Base-by-base conservation (phyloP, 1,140 invertebrate species). In the Periplaneta americana region DNA sequence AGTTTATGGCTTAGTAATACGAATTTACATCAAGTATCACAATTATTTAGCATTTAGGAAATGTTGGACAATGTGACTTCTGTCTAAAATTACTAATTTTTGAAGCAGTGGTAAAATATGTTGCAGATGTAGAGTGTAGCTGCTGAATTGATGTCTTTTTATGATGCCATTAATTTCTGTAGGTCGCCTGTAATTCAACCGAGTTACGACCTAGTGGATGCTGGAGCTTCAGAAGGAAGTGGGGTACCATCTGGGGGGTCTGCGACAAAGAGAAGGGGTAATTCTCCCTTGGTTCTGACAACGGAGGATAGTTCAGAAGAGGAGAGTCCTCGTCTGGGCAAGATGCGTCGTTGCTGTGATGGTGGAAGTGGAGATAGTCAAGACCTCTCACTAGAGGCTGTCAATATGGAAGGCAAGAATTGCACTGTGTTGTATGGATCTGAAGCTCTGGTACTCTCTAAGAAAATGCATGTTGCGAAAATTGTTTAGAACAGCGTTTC, bases 281-380 rank as follows among this genome's bases (percentile, higher is more conserved):
- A 88, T 79, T 89, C 88, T 2, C 89, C 89, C 0, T 86, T 85
- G 8, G 77, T 28, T 17, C 36, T 39, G 5, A 84, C 86, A 35
- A 85, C 85, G 37, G 87, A 86, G 81, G 80, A 80, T 32, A 79
- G 37, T 80, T 74, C 84, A 84, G 81, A 84, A 83, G 84, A 88
- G 74, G 88, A 90, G 82, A 90, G 90, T 85, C 91, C 91, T 32
- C 87, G 89, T 17, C 85, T 90, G 75, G 90, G 91, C 11, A 92
- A 92, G 86, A 86, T 92, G 57, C 87, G 90, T 83, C 90, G 87
- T 88, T 91, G 87, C 86, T 87, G 83, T 85, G 48, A 66, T 66
- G n/a, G n/a, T n/a, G n/a, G 48, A 8, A 86, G 87, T 78, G 87
- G 86, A 39, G 84, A 86, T n/a, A 85, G 33, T 28, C 15, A 66